Base-by-base conservation (phyloP, 2,113 vertebrate genomes). In the Mustela lutreola region DNA sequence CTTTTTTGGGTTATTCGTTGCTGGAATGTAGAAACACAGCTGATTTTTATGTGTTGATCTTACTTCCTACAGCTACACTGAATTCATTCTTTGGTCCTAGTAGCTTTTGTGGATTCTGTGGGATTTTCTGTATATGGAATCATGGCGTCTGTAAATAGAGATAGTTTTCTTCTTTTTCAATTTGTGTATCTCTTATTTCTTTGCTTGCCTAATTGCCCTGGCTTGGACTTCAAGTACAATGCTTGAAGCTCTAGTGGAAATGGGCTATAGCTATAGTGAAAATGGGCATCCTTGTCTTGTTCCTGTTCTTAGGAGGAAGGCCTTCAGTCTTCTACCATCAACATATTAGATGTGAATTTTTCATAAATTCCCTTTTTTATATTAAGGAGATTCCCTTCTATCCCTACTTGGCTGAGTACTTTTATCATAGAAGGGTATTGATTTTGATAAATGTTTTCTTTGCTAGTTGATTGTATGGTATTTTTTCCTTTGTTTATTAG, bases 231-330 rank as follows among this genome's bases (percentile, higher is more conserved):
- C 50, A 42, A 88, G 62, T 87, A 84, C n/a, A 95, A 21, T 87
- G 63, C 85, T 79, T 42, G 42, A 50, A 93, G 28, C 70, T 96
- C 0, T 75, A 71, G 56, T 96, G 36, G 93, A 91, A 91, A 62
- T 33, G 48, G 33, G 11, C 18, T 42, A 50, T 73, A 93, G 28
- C 70, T 96, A 0, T 75, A 71, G 56, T 96, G 36, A 95, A 91
- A 91, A 62, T 33, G 48, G 33, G 11, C 18, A 89, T 91, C 70
- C 42, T 95, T 96, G 86, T 95, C 93, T 93, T 87, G 7, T 95
- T 88, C 21, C 15, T 93, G 39, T 24, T 73, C 70, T 91, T 93
- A 86, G 50, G 6, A 76, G 39, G 45, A 53, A 80, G 95, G 18
- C 53, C 82, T 91, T 91, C 42, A 63, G 31, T 78, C 31, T 73